Base-by-base conservation (phyloP, 1,140 invertebrate genomes). In the Notospermus geniculatus region DNA sequence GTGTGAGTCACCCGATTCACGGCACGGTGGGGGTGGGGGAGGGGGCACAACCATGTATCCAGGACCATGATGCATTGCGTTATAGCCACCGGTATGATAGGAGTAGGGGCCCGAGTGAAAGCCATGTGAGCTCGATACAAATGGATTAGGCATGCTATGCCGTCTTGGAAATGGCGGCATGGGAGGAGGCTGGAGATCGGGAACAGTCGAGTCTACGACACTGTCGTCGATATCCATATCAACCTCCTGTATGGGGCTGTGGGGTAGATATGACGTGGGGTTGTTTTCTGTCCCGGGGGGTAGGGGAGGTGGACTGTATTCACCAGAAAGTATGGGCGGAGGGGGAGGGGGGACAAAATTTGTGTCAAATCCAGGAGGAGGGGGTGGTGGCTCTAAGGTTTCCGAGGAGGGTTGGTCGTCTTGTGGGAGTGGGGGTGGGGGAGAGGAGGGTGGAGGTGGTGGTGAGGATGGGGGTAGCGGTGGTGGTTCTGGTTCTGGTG, bases 391-490 rank as follows among this genome's bases (percentile, higher is more conserved):
- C 39, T 43, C 39, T 11, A 11, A 13, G 19, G 39, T 43, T 19
- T 11, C 11, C 19, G 19, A 19, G 19, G 39, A 19, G 11, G 39
- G 46, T 27, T 50, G 46, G 25, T 19, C 19, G n/a, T 5, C n/a
- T 19, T 50, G 4, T 27, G 46, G 46, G 46, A n/a, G 25, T 50
- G 46, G 46, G 4, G 57, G 22, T 9, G 83, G 83, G 27, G 85
- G 83, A 17, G 84, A 60, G 23, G 85, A 83, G 62, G 85, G 79
- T n/a, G 58, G 57, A 13, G 70, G 23, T 9, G 63, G 57, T 45
- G 66, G 59, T 5, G 66, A 15, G 32, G 57, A 23, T 15, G 32
- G 29, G 19, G 58, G 62, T 32, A 54, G 50, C 45, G 64, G 57
- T 2, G 53, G 28, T 22, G 60, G 28, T 25, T 1, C 29, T n/a